phyloP scores from a whole-genome alignment of 2,113 vertebrate species.

The Pithys albifrons region DNA sequence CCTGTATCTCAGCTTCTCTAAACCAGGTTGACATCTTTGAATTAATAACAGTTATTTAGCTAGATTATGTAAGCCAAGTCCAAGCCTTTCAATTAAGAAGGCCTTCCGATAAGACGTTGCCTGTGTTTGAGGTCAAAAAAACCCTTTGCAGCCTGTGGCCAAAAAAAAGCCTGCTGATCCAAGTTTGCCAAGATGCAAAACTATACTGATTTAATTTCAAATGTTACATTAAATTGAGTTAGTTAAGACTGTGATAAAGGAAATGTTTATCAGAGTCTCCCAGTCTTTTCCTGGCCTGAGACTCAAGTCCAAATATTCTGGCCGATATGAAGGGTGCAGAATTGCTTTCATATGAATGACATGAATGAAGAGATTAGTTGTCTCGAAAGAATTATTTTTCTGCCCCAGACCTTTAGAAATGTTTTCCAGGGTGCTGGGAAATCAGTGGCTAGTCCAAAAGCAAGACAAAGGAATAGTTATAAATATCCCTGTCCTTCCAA shows the following conservation, averaged over 20 bases:
- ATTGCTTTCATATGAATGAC: slow-evolving; percentile 13
- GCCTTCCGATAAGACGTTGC: not conserved
- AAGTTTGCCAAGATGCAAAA: not conserved
- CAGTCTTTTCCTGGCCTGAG: not conserved
- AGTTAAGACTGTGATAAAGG: not conserved
- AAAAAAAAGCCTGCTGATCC: not conserved
- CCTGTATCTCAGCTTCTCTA: not conserved
- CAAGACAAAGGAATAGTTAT: slow-evolving; percentile 44
- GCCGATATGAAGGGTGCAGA: slow-evolving; percentile 8
- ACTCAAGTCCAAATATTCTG: slow-evolving; percentile 13
- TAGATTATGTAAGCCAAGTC: not conserved
- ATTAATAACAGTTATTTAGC: not conserved
- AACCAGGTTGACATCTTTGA: not conserved
- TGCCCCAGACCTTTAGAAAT: slow-evolving; percentile 28
- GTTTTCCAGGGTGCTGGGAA: slow-evolving; percentile 36
- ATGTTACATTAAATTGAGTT: not conserved
- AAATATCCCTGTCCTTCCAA: slow-evolving; percentile 44
- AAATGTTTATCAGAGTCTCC: slow-evolving; percentile 29
- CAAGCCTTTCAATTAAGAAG: not conserved
- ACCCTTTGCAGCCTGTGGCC: not conserved
- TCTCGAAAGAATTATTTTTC: slow-evolving; percentile 24
- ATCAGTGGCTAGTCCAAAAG: slow-evolving; percentile 25
- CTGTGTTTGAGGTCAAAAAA: not conserved
- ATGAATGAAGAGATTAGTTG: slow-evolving; percentile 54
- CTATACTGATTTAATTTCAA: slow-evolving; percentile 10